Base-by-base conservation (phyloP, 2,113 vertebrate species). In the Tor tambroides region DNA sequence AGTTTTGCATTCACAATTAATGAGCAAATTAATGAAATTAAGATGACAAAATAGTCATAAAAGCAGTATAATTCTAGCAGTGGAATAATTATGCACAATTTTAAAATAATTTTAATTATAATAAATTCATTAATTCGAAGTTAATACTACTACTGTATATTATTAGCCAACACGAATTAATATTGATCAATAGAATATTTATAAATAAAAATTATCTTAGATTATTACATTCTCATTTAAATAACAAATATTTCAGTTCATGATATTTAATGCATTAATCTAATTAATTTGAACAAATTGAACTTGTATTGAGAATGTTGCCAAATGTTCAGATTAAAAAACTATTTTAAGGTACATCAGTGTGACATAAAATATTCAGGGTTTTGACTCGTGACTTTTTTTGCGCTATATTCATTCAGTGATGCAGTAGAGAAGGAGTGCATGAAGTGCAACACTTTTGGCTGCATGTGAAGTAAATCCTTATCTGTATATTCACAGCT, bases 401-500 rank as follows among this genome's bases (percentile, higher is more conserved):
- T 54, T 54, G 15, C 32, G 75, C 49, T 56, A 30, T 30, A 81
- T 26, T 26, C 12, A 43, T 61, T 41, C 21, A 61, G 30, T n/a
- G 8, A 41, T 65, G 10, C 35, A 67, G n/a, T 65, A 21, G 23
- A 46, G 35, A 30, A 43, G 17, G 4, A 46, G 21, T 49, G 41
- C 38, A 61, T 88, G 35, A 59, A 46, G n/a, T 80, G 2, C 6
- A 83, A 67, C 10, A 65, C 10, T 78, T 77, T 28, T 84, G 14
- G 41, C 19, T 11, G 26, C 32, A 4, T 10, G n/a, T 71, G 21
- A 83, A 79, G 59, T 35, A 3, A 74, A 12, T 80, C n/a, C 86
- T 28, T 88, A 49, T 88, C 32, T 88, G 61, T 89, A 3, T 93
- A 88, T 94, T 74, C 93, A 9, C 92, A 99, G 98, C 98, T 84